These are phyloP conservation scores for Myopa testacea DNA, from an alignment of 2,888 invertebrate genomes.

Conservation along the genomic window DNA sequence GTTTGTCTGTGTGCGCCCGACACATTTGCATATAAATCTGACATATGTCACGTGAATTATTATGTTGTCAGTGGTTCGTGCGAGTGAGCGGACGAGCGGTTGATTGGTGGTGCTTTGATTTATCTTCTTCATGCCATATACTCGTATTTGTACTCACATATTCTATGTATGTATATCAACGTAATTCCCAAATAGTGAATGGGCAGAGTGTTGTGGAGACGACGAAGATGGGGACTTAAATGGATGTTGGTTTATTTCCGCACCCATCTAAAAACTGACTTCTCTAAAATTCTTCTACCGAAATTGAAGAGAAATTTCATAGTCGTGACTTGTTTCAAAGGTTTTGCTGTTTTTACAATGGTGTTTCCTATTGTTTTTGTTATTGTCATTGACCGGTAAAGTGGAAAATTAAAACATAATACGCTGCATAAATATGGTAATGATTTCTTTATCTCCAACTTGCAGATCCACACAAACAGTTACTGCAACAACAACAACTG, in stretches of 20 bases:
- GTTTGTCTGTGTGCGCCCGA: conserved; percentile 56
- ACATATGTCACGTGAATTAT: conserved; percentile 61
- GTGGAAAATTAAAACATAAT: conserved; percentile 54
- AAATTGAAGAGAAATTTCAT: no score
- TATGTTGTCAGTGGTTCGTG: conserved; percentile 25
- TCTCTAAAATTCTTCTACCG: no score
- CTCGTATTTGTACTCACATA: no score
- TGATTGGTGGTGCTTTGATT: conserved; percentile 11
- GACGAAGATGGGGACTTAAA: no score
- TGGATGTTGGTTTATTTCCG: no score
- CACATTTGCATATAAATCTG: conserved; percentile 65
- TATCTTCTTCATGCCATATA: neutral
- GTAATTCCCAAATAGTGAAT: no score
- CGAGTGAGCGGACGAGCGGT: neutral
- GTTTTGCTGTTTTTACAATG: no score
- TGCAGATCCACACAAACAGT: conserved; percentile 42
- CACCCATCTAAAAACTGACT: no score
- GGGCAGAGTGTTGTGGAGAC: no score
- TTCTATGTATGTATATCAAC: no score
- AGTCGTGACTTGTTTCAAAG: no score
- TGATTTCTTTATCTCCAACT: conserved; percentile 54
- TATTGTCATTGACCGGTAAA: conserved; percentile 48
- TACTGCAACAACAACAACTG: neutral
- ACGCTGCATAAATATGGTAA: conserved; percentile 54
- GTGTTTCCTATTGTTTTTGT: neutral